phyloP scores from a whole-genome alignment of 2,888 invertebrate species.

The Zaprionus lineosus region DNA sequence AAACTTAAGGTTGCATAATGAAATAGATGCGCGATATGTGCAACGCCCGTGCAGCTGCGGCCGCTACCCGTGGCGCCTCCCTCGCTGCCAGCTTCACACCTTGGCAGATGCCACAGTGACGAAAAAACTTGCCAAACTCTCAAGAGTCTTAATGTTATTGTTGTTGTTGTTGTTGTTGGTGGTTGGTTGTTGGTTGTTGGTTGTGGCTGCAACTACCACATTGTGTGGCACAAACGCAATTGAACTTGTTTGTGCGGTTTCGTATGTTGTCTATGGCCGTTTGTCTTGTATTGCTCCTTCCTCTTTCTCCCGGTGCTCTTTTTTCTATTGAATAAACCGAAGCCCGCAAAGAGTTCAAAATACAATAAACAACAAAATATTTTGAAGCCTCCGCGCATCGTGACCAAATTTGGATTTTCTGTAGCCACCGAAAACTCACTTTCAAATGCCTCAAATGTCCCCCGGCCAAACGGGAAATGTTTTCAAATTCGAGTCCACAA shows the following conservation, averaged over 20 bases:
- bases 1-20: slow-evolving; percentile 71
- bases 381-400: slow-evolving; percentile 31
- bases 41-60: slow-evolving; percentile 52
- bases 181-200: not conserved
- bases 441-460: slow-evolving; percentile 48
- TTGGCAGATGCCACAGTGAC: slow-evolving; percentile 59
- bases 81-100: not conserved
- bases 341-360: not conserved
- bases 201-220: slow-evolving; percentile 31
- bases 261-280: slow-evolving; percentile 28
- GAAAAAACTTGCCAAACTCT: slow-evolving; percentile 62
- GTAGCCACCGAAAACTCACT: slow-evolving; percentile 59
- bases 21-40: slow-evolving; percentile 76
- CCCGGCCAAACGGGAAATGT: slow-evolving; percentile 37
- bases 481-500: slow-evolving; percentile 16
- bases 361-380: slow-evolving; percentile 26
- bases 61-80: not conserved
- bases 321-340: slow-evolving; percentile 18
- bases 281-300: too few relatives aligned
- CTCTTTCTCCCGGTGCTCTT: too few relatives aligned
- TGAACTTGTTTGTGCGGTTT: slow-evolving; percentile 63
- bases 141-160: slow-evolving; percentile 35
- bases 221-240: slow-evolving; percentile 50
- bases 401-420: slow-evolving; percentile 63
- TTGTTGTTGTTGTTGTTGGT: slow-evolving; percentile 1